Evolutionary conservation across 2,113 vertebrate species (phyloP), one percentile per base, ranked within the genome.

Genomic region (Etia nguti): DNA sequence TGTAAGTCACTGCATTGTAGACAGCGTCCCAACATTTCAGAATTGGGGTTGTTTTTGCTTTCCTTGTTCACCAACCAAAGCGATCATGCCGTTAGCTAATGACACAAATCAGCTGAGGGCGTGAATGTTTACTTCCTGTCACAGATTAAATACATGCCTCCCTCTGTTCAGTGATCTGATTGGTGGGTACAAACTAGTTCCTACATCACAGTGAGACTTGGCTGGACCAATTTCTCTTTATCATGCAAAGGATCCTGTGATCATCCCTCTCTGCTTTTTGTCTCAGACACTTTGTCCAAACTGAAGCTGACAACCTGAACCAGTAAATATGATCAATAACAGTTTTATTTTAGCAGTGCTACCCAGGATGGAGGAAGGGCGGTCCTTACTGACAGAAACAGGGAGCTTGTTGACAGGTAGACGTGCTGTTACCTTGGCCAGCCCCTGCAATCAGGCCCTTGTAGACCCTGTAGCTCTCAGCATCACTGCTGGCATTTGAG

Each of bases 351-450:
- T 29, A 11, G 18, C 22, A 29, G 41, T 46, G 41, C 8, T 29
- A 0, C 22, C 9, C 22, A 26, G 16, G 26, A 31, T 38, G 31
- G 13, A 4, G 22, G 4, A 41, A 7, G 2, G 59, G 4, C 3
- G 6, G 10, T 0, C 18, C 20, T 29, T 65, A 9, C 5, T 68
- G 20, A 79, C 18, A 46, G 10, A 5, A 29, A 2, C 24, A 43
- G 41, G 7, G 15, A 26, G 22, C 41, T 73, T 16, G 68, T 16
- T 73, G 38, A 73, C 68, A 36, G 20, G 12, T 24, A 46, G 16
- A 70, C 4, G 3, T 62, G 48, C 13, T 29, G 3, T 84, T 89
- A 93, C 92, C 92, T 90, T 84, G 86, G 29, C 9, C 8, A 9
- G 87, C 55, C 18, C 55, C 86, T 60, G 84, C 75, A 7, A 85